These are phyloP conservation scores for Thaumatotibia leucotreta DNA, from an alignment of 1,140 invertebrate species.

Conservation along the genomic window DNA sequence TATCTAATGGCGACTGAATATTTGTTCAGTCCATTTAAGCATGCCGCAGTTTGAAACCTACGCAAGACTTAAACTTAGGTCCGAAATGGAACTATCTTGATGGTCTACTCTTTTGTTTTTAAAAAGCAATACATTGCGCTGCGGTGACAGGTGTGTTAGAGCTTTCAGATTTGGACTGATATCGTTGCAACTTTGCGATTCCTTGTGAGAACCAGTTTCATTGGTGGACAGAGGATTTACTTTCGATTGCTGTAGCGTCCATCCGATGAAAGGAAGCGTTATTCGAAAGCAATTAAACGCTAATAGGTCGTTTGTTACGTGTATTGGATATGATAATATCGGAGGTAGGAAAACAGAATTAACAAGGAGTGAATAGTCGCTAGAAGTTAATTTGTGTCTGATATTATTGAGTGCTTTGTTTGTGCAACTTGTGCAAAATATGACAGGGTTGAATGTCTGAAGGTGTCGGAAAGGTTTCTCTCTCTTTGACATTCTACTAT, in stretches of 20 bases:
- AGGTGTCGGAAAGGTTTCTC: no score
- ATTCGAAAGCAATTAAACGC: slow-evolving; percentile 3
- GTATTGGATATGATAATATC: background rate
- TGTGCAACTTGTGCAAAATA: no score
- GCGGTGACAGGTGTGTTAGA: background rate
- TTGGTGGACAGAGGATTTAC: background rate
- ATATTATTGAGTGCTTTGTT: no score
- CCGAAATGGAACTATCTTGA: background rate
- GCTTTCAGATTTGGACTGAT: background rate
- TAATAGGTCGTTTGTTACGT: background rate
- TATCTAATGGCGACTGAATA: no score
- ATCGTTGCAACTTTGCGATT: background rate
- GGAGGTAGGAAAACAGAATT: background rate
- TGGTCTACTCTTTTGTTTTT: background rate
- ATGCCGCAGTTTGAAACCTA: no score
- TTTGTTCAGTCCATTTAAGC: no score
- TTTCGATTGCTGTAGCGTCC: background rate
- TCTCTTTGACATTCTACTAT: no score
- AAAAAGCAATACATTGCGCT: background rate
- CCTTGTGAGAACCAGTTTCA: background rate
- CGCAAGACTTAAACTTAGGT: background rate
- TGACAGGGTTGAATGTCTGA: no score
- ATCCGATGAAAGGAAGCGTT: background rate
- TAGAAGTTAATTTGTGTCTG: no score
- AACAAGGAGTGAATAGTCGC: background rate